Evolutionary conservation across 2,888 invertebrate species (phyloP).

Genomic region (Thumatha senex): DNA sequence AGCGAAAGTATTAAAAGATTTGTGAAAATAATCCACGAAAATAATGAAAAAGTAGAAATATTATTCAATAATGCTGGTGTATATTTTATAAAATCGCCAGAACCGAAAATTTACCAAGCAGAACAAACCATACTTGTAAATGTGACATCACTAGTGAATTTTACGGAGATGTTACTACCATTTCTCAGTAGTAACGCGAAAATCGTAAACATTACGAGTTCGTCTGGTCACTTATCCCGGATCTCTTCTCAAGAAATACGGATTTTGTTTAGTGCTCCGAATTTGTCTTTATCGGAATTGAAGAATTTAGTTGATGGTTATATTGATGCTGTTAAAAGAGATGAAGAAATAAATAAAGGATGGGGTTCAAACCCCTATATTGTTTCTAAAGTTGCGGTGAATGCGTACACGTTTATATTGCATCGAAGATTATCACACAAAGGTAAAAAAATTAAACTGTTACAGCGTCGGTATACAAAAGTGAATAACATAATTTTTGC

Average conservation of each 20-base stretch:
- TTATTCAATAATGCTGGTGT: slow-evolving; percentile 90
- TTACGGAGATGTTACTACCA: slow-evolving; percentile 86
- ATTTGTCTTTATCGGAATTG: slow-evolving; percentile 81
- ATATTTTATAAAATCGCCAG: slow-evolving; percentile 61
- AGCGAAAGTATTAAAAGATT: slow-evolving; percentile 82
- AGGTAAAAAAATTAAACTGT: slow-evolving; percentile 51
- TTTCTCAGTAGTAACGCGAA: slow-evolving; percentile 85
- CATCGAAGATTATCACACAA: slow-evolving; percentile 68
- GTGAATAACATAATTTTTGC: no score
- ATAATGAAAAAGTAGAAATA: slow-evolving; percentile 86
- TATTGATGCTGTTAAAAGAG: slow-evolving; percentile 78
- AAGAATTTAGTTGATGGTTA: slow-evolving; percentile 85
- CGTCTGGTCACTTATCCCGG: slow-evolving; percentile 84
- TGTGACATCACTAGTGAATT: slow-evolving; percentile 61
- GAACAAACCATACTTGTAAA: slow-evolving; percentile 65
- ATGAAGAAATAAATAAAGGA: slow-evolving; percentile 55
- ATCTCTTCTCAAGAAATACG: slow-evolving; percentile 82
- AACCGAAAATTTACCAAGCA: slow-evolving; percentile 57
- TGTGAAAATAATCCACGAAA: slow-evolving; percentile 75
- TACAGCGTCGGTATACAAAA: no score
- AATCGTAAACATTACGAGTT: slow-evolving; percentile 90
- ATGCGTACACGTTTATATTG: slow-evolving; percentile 87
- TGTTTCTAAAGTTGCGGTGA: slow-evolving; percentile 89
- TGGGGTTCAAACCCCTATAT: slow-evolving; percentile 87
- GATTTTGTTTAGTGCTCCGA: slow-evolving; percentile 69